Evolutionary conservation across 2,113 vertebrate species (phyloP).

Genomic region (Scartelaos histophorus): DNA sequence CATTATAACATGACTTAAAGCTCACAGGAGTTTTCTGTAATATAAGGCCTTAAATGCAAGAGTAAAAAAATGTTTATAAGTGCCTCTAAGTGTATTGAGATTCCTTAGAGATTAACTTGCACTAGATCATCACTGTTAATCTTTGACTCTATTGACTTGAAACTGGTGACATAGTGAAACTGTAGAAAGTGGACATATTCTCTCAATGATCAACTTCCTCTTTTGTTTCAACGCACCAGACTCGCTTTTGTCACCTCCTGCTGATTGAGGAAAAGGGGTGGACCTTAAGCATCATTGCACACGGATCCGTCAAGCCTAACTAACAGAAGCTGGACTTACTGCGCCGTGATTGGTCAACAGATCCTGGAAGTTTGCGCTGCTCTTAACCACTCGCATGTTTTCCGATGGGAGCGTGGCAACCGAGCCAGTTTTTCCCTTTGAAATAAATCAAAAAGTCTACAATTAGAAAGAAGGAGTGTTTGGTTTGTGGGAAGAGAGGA

Average conservation of each 20-base stretch:
- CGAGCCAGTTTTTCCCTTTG: constrained; percentile 60
- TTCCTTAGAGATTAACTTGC: not conserved
- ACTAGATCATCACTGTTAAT: not conserved
- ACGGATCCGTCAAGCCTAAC: constrained; percentile 45
- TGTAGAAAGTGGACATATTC: constrained; percentile 29
- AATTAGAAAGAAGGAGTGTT: constrained; percentile 73
- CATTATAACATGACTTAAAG: no score
- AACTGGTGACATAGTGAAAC: constrained; percentile 22
- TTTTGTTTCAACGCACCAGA: constrained; percentile 22
- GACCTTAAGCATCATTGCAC: constrained; percentile 47
- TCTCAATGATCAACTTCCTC: constrained; percentile 16
- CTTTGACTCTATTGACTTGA: constrained; percentile 1
- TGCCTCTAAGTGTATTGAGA: not conserved
- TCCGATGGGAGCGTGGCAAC: constrained; percentile 54
- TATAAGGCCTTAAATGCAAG: no score
- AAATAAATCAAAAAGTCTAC: constrained; percentile 69
- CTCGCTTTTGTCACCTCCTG: constrained; percentile 28
- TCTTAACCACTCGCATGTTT: constrained; percentile 37
- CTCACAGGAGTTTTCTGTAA: no score
- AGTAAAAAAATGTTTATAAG: no score
- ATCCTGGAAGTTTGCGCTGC: constrained; percentile 33
- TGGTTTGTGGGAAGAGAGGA: constrained; percentile 72
- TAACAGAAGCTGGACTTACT: constrained; percentile 44
- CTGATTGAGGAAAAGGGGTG: constrained; percentile 29
- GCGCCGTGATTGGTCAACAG: constrained; percentile 61